phyloP scores from a whole-genome alignment of 2,888 invertebrate genomes.

The Diloba caeruleocephala region DNA sequence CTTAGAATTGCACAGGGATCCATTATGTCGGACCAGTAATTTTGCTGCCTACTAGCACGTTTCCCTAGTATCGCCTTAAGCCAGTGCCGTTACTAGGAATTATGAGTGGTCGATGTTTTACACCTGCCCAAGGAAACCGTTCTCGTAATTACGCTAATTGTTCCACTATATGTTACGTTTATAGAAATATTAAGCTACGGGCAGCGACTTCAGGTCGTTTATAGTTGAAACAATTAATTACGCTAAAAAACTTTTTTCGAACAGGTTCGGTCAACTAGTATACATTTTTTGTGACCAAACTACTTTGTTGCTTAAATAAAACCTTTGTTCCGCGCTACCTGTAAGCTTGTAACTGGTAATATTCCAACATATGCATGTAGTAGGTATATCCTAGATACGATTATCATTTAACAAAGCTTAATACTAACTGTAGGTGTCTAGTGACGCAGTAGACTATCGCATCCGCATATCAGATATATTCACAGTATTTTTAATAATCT shows the following conservation, averaged over 20 bases:
- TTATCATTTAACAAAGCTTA: slow-evolving; percentile 13
- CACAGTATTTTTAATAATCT: slow-evolving; percentile 33
- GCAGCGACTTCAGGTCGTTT: slow-evolving; percentile 41
- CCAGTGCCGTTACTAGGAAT: slow-evolving; percentile 84
- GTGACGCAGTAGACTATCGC: slow-evolving; percentile 30
- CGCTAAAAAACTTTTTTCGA: slow-evolving; percentile 25
- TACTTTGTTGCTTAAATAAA: slow-evolving; percentile 6
- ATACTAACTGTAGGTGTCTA: slow-evolving; percentile 12
- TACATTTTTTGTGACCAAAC: slow-evolving; percentile 20
- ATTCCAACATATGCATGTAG: neutral
- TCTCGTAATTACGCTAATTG: slow-evolving; percentile 84
- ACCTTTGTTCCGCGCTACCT: slow-evolving; percentile 3
- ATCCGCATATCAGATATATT: slow-evolving; percentile 29
- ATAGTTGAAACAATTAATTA: slow-evolving; percentile 33
- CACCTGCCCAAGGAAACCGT: slow-evolving; percentile 86
- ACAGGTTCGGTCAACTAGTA: slow-evolving; percentile 10
- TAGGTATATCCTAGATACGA: slow-evolving; percentile 12
- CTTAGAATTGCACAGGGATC: slow-evolving; percentile 80
- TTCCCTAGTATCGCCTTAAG: slow-evolving; percentile 83
- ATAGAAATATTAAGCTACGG: slow-evolving; percentile 53
- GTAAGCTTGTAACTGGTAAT: slow-evolving; percentile 9
- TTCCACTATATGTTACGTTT: slow-evolving; percentile 62
- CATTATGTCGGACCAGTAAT: slow-evolving; percentile 81
- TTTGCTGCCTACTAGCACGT: slow-evolving; percentile 82
- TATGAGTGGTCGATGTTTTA: slow-evolving; percentile 78